Percentiles rank a stretch among this genome's conserved stretches.
Conservation (phyloP, 2,797 vertebrate species). For the Hybognathus amarus region DNA sequence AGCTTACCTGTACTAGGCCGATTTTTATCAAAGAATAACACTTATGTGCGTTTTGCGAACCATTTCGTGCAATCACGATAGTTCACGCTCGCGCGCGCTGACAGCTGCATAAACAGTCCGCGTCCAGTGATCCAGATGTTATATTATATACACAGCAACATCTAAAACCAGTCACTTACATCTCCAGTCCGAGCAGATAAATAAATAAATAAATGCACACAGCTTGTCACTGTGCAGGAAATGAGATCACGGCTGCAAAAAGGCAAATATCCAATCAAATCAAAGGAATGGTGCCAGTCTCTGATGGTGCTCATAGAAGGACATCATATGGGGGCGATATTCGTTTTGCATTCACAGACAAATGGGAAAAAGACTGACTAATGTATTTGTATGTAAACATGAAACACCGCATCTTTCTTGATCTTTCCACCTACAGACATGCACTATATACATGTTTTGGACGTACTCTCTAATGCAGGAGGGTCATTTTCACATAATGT, state of each 20-base stretch:
- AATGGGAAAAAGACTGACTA: neutral
- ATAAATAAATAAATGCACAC: neutral
- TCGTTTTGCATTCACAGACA: neutral
- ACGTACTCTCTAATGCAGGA: neutral
- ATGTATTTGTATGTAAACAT: no score
- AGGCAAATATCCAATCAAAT: constrained; percentile 45
- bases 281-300: neutral
- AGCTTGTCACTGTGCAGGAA: constrained; percentile 46
- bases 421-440: neutral
- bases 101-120: neutral
- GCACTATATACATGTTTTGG: no score
- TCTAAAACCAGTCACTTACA: neutral
- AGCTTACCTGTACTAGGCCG: constrained; percentile 20
- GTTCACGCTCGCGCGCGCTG: neutral
- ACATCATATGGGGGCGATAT: no score
- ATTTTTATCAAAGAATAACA: neutral
- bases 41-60: neutral
- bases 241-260: constrained; percentile 50
- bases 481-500: neutral
- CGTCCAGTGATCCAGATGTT: neutral
- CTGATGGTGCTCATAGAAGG: neutral
- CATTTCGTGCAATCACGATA: neutral
- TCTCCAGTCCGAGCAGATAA: neutral
- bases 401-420: neutral
- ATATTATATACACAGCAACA: neutral